These are phyloP conservation scores for Heliothis peltigera DNA, from an alignment of 2,888 invertebrate species.

Conservation along the genomic window DNA sequence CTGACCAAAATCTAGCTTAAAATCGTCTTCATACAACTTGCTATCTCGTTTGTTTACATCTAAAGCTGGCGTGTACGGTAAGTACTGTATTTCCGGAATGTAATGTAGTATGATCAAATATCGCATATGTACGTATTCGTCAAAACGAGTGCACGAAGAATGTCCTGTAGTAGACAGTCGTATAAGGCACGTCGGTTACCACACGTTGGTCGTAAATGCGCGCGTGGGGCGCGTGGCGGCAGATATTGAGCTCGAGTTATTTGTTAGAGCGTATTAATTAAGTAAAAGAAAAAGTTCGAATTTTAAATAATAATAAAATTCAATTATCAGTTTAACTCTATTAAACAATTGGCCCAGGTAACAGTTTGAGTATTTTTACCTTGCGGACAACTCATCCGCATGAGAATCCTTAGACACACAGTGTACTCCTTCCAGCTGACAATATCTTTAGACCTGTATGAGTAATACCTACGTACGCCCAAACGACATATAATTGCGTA, in stretches of 20 bases:
- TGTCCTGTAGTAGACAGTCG: constrained; percentile 36
- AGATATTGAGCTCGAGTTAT: constrained; percentile 17
- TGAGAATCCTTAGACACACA: background rate
- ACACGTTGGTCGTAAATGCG: constrained; percentile 19
- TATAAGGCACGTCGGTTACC: constrained; percentile 24
- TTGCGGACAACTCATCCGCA: too few species aligned
- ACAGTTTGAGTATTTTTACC: too few species aligned
- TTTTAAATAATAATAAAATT: too few species aligned
- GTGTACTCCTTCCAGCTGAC: constrained; percentile 15
- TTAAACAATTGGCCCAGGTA: too few species aligned
- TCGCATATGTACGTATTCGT: constrained; percentile 30
- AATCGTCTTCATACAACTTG: constrained; percentile 2
- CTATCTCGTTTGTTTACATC: background rate
- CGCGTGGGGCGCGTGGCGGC: constrained; percentile 3
- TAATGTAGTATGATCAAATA: constrained; percentile 14
- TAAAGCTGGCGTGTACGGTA: background rate
- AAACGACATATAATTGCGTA: constrained; percentile 23
- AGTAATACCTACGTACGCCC: constrained; percentile 24
- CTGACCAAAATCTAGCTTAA: constrained; percentile 20
- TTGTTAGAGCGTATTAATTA: constrained; percentile 21
- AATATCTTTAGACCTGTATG: constrained; percentile 13
- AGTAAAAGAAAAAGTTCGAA: too few species aligned
- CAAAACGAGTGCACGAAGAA: constrained; percentile 33
- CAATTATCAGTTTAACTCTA: too few species aligned
- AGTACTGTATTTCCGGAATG: constrained; percentile 1